A percentile compares a stretch with the other conserved stretches of the same genome.
phyloP scores from a whole-genome alignment of 2,797 vertebrate species.

The Heteromormyrus szaboi region DNA sequence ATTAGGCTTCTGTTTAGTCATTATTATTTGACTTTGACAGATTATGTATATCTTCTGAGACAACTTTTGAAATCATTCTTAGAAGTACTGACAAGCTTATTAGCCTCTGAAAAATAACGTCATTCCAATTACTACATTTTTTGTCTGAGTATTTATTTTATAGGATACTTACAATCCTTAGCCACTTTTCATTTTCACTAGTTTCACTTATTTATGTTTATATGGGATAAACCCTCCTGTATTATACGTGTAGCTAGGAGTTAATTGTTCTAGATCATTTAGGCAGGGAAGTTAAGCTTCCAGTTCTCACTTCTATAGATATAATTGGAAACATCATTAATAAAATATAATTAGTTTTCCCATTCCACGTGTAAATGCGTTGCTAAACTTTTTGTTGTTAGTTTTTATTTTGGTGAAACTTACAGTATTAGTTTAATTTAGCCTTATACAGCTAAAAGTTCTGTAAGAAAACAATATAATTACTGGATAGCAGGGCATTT shows the following conservation, averaged over 20 bases:
- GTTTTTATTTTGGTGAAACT: slow-evolving; percentile 5
- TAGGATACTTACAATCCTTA: background rate
- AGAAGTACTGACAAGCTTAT: background rate
- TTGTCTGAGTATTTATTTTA: background rate
- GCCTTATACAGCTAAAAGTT: background rate
- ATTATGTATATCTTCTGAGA: background rate
- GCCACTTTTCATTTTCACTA: background rate
- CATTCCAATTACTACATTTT: background rate
- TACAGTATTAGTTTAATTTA: background rate
- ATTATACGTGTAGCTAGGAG: background rate
- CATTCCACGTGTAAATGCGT: background rate
- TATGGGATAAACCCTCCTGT: background rate
- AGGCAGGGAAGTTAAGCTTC: background rate
- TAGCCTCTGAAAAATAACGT: background rate
- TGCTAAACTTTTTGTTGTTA: background rate
- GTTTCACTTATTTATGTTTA: background rate
- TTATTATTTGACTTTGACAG: background rate
- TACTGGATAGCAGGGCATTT: background rate
- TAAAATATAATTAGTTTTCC: background rate
- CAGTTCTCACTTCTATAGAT: background rate
- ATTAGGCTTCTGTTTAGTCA: background rate
- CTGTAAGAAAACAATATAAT: background rate
- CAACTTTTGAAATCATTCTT: background rate
- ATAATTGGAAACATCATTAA: background rate
- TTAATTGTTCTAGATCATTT: background rate